These are phyloP conservation scores for Spisula solida DNA, from an alignment of 2,888 invertebrate species.

Conservation along the genomic window DNA sequence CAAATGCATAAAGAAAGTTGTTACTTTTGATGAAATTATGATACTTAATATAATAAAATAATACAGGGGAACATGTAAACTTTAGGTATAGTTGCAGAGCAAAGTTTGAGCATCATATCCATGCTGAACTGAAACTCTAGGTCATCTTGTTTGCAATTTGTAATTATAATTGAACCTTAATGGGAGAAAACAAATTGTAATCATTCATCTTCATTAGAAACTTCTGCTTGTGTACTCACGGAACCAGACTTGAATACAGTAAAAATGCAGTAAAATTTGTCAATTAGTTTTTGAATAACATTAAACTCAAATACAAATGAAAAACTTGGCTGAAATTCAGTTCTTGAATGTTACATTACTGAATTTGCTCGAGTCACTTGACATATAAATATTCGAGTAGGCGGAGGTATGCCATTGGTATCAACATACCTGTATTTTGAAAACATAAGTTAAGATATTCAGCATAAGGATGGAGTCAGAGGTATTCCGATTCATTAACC, in stretches of 20 bases:
- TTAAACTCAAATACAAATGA: not conserved
- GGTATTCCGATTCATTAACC: slow-evolving; percentile 21
- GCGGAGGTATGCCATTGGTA: slow-evolving; percentile 1
- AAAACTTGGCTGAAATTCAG: slow-evolving; percentile 10
- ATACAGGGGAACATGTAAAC: too few species aligned
- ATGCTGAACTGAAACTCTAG: not conserved
- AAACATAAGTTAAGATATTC: slow-evolving; percentile 14
- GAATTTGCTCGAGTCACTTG: not conserved
- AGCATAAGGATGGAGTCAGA: slow-evolving; percentile 19
- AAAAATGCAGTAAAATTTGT: not conserved
- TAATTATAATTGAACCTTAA: not conserved
- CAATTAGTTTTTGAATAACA: not conserved
- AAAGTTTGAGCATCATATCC: not conserved
- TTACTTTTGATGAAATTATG: too few species aligned
- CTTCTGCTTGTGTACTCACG: not conserved
- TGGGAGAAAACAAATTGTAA: not conserved
- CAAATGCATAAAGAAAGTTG: too few species aligned
- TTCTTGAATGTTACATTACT: not conserved
- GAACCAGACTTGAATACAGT: not conserved
- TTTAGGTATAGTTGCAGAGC: not conserved
- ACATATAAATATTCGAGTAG: not conserved
- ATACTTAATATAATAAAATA: too few species aligned
- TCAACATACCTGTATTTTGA: slow-evolving; percentile 9
- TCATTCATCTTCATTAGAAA: not conserved
- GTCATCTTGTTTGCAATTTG: not conserved